Conservation (phyloP, 2,888 invertebrate species). For the Brenthis daphne region DNA sequence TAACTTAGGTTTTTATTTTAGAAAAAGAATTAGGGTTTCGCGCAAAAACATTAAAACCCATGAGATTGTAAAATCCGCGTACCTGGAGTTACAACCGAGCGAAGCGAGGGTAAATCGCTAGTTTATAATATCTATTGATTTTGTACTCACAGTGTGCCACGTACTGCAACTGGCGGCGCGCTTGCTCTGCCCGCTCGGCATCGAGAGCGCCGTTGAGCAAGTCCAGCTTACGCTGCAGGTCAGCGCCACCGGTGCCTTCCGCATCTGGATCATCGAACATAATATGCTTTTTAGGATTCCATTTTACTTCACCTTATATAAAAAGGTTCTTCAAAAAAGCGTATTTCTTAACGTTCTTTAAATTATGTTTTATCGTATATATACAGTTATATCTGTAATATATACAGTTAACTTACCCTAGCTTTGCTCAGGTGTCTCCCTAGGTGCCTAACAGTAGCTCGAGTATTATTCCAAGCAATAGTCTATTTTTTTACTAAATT, state of each 20-base stretch:
- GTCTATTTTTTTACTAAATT: too few species aligned
- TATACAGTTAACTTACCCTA: too few species aligned
- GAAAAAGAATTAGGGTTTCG: too few species aligned
- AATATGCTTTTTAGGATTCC: neutral
- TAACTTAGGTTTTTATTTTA: too few species aligned
- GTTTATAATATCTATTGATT: neutral
- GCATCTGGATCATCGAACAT: slow-evolving; percentile 83
- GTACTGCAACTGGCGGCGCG: slow-evolving; percentile 90
- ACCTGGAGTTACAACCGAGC: too few species aligned
- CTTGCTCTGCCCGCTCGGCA: slow-evolving; percentile 91
- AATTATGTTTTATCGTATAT: too few species aligned
- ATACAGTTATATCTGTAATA: too few species aligned
- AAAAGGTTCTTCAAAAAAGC: neutral
- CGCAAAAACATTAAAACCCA: too few species aligned
- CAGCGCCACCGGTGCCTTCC: slow-evolving; percentile 90
- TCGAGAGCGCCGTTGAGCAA: slow-evolving; percentile 95
- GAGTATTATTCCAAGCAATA: too few species aligned
- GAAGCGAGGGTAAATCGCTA: neutral
- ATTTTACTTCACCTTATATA: neutral
- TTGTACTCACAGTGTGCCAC: slow-evolving; percentile 90
- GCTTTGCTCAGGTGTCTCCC: too few species aligned
- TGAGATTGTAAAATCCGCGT: too few species aligned
- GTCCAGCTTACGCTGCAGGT: slow-evolving; percentile 94
- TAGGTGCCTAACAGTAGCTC: too few species aligned
- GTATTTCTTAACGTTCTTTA: neutral